Evolutionary conservation across 2,888 invertebrate genomes (phyloP).

Genomic region (Clistopyga incitator): DNA sequence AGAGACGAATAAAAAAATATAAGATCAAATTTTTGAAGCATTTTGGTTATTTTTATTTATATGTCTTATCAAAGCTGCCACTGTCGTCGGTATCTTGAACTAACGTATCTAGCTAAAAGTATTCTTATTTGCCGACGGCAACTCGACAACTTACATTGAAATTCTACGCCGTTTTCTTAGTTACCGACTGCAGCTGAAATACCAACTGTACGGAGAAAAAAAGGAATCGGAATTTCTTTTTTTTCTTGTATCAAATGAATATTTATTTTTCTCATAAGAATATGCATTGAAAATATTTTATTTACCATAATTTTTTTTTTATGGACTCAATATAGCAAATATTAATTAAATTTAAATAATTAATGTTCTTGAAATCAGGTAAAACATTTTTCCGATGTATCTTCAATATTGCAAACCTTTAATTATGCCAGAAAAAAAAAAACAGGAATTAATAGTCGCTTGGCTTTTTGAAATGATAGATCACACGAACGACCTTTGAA

Average conservation of each 20-base stretch:
- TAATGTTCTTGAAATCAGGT: too few species aligned
- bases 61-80: not conserved
- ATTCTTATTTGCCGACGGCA: constrained; percentile 11
- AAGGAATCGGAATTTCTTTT: too few species aligned
- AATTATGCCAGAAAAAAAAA: too few species aligned
- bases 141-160: not conserved
- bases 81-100: not conserved
- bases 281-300: too few species aligned
- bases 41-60: not conserved
- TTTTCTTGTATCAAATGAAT: not conserved
- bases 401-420: too few species aligned
- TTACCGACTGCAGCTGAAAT: constrained; percentile 46
- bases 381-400: too few species aligned
- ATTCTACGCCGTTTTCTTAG: not conserved
- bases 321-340: too few species aligned
- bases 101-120: not conserved
- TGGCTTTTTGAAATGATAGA: not conserved
- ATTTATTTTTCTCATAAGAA: not conserved
- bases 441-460: too few species aligned
- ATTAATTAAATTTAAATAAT: too few species aligned
- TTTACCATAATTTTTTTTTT: too few species aligned
- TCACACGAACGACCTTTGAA: not conserved
- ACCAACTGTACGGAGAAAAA: not conserved
- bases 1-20: not conserved
- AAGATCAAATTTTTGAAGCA: not conserved